These are phyloP conservation scores for Cecropterus lyciades DNA, from an alignment of 1,140 invertebrate species.

Conservation along the genomic window DNA sequence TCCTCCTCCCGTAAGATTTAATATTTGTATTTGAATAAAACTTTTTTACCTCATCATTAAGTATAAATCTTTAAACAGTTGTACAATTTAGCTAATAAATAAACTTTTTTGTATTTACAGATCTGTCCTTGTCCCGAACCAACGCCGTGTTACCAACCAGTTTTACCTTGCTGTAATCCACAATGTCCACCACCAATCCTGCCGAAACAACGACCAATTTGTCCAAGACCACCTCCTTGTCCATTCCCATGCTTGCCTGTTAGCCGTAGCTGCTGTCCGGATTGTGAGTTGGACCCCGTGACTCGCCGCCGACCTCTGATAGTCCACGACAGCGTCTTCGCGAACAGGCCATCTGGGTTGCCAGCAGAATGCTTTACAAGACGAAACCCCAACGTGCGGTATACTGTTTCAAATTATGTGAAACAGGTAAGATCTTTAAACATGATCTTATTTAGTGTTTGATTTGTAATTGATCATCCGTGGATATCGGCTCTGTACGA, in stretches of 20 bases:
- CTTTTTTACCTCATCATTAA: no score
- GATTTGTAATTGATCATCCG: no score
- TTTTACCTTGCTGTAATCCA: slow-evolving; percentile 72
- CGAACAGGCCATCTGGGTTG: slow-evolving; percentile 53
- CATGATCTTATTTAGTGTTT: no score
- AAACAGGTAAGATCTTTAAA: slow-evolving; percentile 51
- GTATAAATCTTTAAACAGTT: no score
- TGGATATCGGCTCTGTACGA: neutral
- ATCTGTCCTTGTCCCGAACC: slow-evolving; percentile 66
- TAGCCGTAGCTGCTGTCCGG: slow-evolving; percentile 57
- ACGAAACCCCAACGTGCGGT: slow-evolving; percentile 62
- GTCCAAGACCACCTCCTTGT: slow-evolving; percentile 63
- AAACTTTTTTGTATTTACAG: slow-evolving; percentile 46
- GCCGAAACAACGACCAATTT: slow-evolving; percentile 70
- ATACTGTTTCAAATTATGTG: slow-evolving; percentile 60
- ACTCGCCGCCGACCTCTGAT: slow-evolving; percentile 66
- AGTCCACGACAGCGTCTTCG: slow-evolving; percentile 64
- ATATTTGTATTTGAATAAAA: slow-evolving; percentile 24
- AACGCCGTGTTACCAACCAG: slow-evolving; percentile 65
- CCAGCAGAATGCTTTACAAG: slow-evolving; percentile 60
- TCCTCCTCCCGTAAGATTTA: slow-evolving; percentile 71
- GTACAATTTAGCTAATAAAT: slow-evolving; percentile 2
- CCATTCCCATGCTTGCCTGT: slow-evolving; percentile 62
- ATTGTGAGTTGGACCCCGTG: slow-evolving; percentile 69
- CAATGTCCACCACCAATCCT: slow-evolving; percentile 73